A percentile compares a stretch with the other conserved stretches of the same genome.
Evolutionary conservation across 2,113 vertebrate species (phyloP).

Genomic region (Myotis brandtii): DNA sequence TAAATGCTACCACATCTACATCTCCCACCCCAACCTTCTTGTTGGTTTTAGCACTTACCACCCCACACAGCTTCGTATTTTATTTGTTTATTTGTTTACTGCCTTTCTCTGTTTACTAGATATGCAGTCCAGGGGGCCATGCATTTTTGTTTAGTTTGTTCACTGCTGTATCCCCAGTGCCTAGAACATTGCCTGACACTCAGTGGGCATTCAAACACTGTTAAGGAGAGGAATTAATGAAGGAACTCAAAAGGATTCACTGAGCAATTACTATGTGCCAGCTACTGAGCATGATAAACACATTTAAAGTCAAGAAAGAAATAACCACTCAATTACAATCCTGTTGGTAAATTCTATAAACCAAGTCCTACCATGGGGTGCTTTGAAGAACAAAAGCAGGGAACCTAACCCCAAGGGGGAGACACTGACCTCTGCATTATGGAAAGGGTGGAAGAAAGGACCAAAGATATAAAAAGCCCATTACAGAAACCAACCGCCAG

Average conservation of each 20-base stretch:
- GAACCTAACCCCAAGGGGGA: not conserved
- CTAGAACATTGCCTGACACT: not conserved
- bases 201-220: not conserved
- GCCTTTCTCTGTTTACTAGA: not conserved
- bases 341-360: not conserved
- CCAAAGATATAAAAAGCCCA: not conserved
- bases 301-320: not conserved
- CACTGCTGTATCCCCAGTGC: not conserved
- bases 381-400: not conserved
- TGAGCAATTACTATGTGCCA: not conserved
- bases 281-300: not conserved
- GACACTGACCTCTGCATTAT: not conserved
- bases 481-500: not conserved
- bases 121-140: not conserved
- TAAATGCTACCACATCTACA: not conserved
- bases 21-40: not conserved
- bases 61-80: not conserved
- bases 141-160: not conserved
- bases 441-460: not conserved
- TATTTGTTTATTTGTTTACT: not conserved
- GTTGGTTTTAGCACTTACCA: not conserved
- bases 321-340: not conserved
- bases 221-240: not conserved
- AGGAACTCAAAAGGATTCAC: not conserved
- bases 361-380: not conserved